A percentile compares a stretch with the other conserved stretches of the same genome.
phyloP scores from a whole-genome alignment of 2,888 invertebrate genomes.

The Ryuthela nishihirai region DNA sequence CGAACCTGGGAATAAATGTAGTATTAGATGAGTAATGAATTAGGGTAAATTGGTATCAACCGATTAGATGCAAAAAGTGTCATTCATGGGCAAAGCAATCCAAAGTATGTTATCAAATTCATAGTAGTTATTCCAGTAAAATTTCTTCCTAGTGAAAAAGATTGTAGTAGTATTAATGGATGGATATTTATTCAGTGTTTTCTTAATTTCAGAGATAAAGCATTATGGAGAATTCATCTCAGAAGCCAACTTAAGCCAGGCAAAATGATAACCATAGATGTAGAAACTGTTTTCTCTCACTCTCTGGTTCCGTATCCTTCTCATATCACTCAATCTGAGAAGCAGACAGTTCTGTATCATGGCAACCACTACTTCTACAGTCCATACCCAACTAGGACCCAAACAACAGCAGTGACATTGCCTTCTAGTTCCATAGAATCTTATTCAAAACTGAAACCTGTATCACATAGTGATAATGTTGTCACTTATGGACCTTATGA shows the following conservation, averaged over 20 bases:
- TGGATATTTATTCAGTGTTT: too few relatives aligned
- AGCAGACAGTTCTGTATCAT: slow-evolving; percentile 82
- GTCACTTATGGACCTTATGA: slow-evolving; percentile 86
- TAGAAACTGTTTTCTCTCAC: slow-evolving; percentile 73
- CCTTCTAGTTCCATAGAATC: slow-evolving; percentile 75
- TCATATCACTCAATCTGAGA: slow-evolving; percentile 85
- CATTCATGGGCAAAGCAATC: too few relatives aligned
- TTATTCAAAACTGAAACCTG: slow-evolving; percentile 77
- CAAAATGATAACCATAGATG: slow-evolving; percentile 48
- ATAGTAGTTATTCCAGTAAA: not conserved
- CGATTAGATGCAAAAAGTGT: too few relatives aligned
- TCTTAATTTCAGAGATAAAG: slow-evolving; percentile 16
- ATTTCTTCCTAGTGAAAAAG: not conserved
- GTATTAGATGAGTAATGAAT: too few relatives aligned
- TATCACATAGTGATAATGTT: slow-evolving; percentile 69
- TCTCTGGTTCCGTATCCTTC: slow-evolving; percentile 77
- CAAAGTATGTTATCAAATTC: too few relatives aligned
- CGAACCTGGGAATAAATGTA: too few relatives aligned
- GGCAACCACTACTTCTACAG: slow-evolving; percentile 80
- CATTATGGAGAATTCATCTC: slow-evolving; percentile 18
- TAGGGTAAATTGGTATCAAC: too few relatives aligned
- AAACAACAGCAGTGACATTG: slow-evolving; percentile 74
- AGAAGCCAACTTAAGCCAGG: slow-evolving; percentile 31
- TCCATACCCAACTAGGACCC: slow-evolving; percentile 73
- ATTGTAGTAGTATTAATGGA: too few relatives aligned